Percentiles rank a stretch among this genome's conserved stretches.
Conservation (phyloP, 2,888 invertebrate species). For the Drosophila mulleri region DNA sequence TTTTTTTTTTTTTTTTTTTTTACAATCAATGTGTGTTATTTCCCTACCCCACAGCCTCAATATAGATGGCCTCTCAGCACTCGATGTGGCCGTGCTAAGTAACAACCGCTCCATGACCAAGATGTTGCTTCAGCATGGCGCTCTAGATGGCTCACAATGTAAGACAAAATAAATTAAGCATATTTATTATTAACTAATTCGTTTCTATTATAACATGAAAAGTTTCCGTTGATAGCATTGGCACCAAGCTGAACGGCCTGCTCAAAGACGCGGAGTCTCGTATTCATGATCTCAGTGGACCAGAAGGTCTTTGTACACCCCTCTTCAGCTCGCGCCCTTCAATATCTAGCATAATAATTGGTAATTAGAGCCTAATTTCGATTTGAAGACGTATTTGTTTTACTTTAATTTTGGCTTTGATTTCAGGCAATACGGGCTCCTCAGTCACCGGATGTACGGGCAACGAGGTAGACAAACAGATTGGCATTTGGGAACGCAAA, state of each 20-base stretch:
- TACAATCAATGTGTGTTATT: not conserved
- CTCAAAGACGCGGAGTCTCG: conserved; percentile 93
- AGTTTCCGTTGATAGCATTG: conserved; percentile 88
- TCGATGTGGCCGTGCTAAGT: conserved; percentile 97
- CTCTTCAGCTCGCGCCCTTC: conserved; percentile 85
- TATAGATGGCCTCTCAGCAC: conserved; percentile 93
- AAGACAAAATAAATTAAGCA: conserved; percentile 24
- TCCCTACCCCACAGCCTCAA: conserved; percentile 89
- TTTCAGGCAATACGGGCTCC: conserved; percentile 84
- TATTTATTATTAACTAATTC: not conserved
- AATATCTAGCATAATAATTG: conserved; percentile 87
- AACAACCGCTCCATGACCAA: conserved; percentile 95
- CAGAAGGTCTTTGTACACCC: conserved; percentile 85
- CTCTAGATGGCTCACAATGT: conserved; percentile 94
- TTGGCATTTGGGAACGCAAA: conserved; percentile 93
- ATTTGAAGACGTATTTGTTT: not conserved
- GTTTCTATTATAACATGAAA: not conserved
- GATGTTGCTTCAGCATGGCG: conserved; percentile 95
- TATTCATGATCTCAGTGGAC: conserved; percentile 91
- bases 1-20: not conserved
- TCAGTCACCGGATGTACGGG: conserved; percentile 90
- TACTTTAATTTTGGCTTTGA: not conserved
- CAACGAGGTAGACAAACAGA: conserved; percentile 92
- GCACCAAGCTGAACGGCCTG: conserved; percentile 90
- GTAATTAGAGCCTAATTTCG: conserved; percentile 72